Percentiles rank a stretch among this genome's conserved stretches.
Evolutionary conservation across 2,797 vertebrate genomes (phyloP).

Genomic region (Vultur gryphus): DNA sequence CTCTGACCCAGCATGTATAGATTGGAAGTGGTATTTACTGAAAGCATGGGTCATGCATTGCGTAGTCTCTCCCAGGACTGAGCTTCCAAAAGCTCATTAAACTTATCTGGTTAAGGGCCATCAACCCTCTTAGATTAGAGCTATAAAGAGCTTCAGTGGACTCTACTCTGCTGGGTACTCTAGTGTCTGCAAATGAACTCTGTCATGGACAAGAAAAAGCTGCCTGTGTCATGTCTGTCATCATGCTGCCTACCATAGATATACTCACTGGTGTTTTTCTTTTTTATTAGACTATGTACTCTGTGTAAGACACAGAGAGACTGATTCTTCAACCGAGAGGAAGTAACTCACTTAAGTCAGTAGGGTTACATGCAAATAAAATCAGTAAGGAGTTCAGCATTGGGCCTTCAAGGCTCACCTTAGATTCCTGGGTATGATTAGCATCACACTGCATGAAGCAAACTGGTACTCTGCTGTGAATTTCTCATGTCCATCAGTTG

Average conservation of each 20-base stretch:
- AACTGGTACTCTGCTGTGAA: not conserved
- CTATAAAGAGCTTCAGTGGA: not conserved
- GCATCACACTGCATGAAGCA: not conserved
- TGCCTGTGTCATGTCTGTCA: not conserved
- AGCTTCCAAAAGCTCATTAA: conserved; percentile 53
- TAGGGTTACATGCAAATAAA: not conserved
- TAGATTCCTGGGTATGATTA: not conserved
- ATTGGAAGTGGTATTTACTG: not conserved
- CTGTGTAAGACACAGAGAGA: not conserved
- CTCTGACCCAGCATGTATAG: not conserved
- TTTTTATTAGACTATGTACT: not conserved
- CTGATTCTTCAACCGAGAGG: not conserved
- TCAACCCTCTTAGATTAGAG: conserved; percentile 32
- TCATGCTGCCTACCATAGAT: not conserved
- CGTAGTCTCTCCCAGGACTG: conserved; percentile 24
- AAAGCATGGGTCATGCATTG: not conserved
- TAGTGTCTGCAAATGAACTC: not conserved
- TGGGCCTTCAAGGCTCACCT: not conserved
- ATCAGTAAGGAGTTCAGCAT: not conserved
- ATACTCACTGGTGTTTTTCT: not conserved
- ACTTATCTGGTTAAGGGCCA: conserved; percentile 52
- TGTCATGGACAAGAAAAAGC: not conserved
- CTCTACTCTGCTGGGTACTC: not conserved
- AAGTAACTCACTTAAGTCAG: not conserved
- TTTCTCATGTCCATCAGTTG: not conserved